Evolutionary conservation across 1,140 invertebrate genomes (phyloP), one percentile per base, ranked within the genome.

Genomic region (Drosophila bocki): DNA sequence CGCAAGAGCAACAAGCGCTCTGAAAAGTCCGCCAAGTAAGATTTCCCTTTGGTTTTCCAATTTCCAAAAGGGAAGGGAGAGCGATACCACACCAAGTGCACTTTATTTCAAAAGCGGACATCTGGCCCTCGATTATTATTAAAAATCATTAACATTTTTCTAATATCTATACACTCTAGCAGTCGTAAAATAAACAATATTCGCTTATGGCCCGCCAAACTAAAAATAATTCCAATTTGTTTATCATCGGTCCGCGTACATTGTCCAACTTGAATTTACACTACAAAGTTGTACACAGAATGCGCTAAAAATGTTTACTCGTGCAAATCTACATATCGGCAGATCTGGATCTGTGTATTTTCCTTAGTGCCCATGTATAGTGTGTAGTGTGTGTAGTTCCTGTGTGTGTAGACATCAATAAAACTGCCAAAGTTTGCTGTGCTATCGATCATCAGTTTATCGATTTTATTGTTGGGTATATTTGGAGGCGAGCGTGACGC

Each of bases 1-100:
- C 81, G 91, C 19, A 91, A 91, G 67, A 71, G 53, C 75, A 90
- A 74, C 60, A 92, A 92, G 51, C 91, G 91, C 48, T 91, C 90
- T 47, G 91, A 92, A 54, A 82, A 79, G 63, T 88, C 84, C 15
- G 77, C 86, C 33, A 92, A 92, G 91, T 92, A 92, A 90, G 85
- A 61, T 64, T 60, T 41, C 3, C 39, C 29, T 7, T 53, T 15
- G 33, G 35, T 63, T 54, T 4, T 13, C 22, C 32, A 37, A 22
- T 44, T 48, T 45, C 13, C 8, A 17, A 42, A 45, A 45, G 41
- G n/a, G 33, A 15, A 0, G 33, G 4, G 7, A 8, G 12, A 35
- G 26, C 11, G 3, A 17, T 8, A 0, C 5, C 17, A 17, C 5
- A 0, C 5, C 17, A 63, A 26, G 58, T 54, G 65, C 41, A 74